A percentile compares a stretch with the other conserved stretches of the same genome.
Conservation (phyloP, 2,113 vertebrate species). For the Odontesthes bonariensis region DNA sequence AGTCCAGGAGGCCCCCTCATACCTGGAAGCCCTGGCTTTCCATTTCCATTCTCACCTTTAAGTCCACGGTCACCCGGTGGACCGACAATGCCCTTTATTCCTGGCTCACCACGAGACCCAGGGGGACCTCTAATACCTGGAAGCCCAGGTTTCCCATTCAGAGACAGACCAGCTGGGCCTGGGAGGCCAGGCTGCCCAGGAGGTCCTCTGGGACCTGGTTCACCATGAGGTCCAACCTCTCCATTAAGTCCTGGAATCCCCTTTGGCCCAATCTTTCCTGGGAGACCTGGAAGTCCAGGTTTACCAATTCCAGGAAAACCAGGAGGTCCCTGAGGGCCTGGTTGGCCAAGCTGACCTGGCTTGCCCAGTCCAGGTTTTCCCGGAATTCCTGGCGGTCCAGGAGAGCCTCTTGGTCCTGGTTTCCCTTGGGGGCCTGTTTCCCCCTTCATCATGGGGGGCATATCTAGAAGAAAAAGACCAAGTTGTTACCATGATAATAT, state of each 20-base stretch:
- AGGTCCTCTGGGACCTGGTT: slow-evolving; percentile 89
- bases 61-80: slow-evolving; percentile 89
- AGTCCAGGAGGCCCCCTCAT: slow-evolving; percentile 87
- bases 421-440: slow-evolving; percentile 95
- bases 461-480: slow-evolving; percentile 83
- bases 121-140: slow-evolving; percentile 89
- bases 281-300: slow-evolving; percentile 92
- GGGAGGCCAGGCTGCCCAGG: slow-evolving; percentile 92
- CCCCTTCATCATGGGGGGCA: slow-evolving; percentile 93
- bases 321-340: slow-evolving; percentile 90
- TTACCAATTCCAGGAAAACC: slow-evolving; percentile 95
- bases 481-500: too few species aligned
- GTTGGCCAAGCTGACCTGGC: slow-evolving; percentile 92
- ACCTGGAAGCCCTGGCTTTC: slow-evolving; percentile 89
- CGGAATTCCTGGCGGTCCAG: slow-evolving; percentile 89
- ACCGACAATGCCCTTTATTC: slow-evolving; percentile 87
- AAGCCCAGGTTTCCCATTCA: slow-evolving; percentile 95
- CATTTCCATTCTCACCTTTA: slow-evolving; percentile 93
- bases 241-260: slow-evolving; percentile 87
- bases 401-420: slow-evolving; percentile 91
- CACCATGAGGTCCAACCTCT: slow-evolving; percentile 87
- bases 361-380: slow-evolving; percentile 95
- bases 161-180: slow-evolving; percentile 92
- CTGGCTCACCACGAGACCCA: slow-evolving; percentile 91
- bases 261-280: slow-evolving; percentile 92